Evolutionary conservation across 2,113 vertebrate genomes (phyloP), one percentile per base, ranked within the genome.

Genomic region (Leucopsar rothschildi): DNA sequence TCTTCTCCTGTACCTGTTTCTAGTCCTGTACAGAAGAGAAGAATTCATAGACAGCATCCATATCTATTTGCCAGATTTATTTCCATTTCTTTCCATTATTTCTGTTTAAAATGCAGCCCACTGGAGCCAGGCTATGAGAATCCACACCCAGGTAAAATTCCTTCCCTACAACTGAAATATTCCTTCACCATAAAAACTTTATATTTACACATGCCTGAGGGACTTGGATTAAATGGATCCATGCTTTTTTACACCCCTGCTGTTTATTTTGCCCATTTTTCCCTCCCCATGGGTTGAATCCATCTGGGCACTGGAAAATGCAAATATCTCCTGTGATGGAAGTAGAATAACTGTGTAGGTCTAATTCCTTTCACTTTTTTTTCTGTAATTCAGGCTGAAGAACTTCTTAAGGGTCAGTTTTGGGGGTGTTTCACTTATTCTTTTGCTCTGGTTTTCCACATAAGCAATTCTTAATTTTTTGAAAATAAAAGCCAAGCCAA

Each of bases 21-120:
- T 35, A 13, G 9, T 49, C 24, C 27, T 64, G 9, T 6, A 3
- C 4, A 19, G 28, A 27, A 9, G 61, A 77, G 10, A 20, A 11
- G 9, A 18, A 60, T 31, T 15, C 31, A 35, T 12, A 8, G 55
- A 15, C 13, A 8, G 17, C 11, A 24, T 5, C 16, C 9, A 2
- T 1, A 4, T 0, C 9, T 44, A 0, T 22, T 76, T 29, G 15
- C 7, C 9, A 21, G 19, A 15, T n/a, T 44, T 44, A n/a, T 56
- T 68, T 68, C 23, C 17, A 12, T 25, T 27, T 44, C 9, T 72
- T 68, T 25, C 23, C 31, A 27, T 33, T 27, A 56, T 44, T 73
- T 65, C 13, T 23, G 15, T 15, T 66, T 69, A 4, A 49, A 60
- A 8, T 27, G 9, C 64, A 89, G n/a, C 20, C 18, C 24, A 6